phyloP scores from a whole-genome alignment of 1,140 invertebrate genomes.

The Trissolcus basalis region DNA sequence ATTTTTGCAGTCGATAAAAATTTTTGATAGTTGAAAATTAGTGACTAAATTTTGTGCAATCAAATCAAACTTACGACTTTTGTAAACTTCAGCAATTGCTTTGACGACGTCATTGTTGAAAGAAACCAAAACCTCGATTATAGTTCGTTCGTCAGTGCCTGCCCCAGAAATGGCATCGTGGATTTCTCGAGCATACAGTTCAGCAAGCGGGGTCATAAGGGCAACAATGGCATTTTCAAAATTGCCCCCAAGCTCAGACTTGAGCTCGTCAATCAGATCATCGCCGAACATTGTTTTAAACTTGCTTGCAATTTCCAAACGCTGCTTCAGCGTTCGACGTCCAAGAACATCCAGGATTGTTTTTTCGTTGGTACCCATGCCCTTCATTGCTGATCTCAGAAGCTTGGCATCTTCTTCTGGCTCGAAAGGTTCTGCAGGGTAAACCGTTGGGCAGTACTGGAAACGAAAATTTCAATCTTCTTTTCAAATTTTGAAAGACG shows the following conservation, averaged over 20 bases:
- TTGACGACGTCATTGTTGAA: slow-evolving; percentile 91
- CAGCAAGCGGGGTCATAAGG: slow-evolving; percentile 88
- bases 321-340: slow-evolving; percentile 89
- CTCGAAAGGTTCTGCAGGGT: slow-evolving; percentile 89
- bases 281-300: slow-evolving; percentile 97
- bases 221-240: slow-evolving; percentile 91
- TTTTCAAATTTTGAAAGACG: too few species aligned
- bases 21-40: not conserved
- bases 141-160: slow-evolving; percentile 91
- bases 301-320: slow-evolving; percentile 90
- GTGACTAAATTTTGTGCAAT: too few species aligned
- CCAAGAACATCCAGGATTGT: slow-evolving; percentile 93
- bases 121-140: slow-evolving; percentile 93
- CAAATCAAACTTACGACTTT: slow-evolving; percentile 89
- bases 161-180: slow-evolving; percentile 89
- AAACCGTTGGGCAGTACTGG: slow-evolving; percentile 90
- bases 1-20: not conserved
- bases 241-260: slow-evolving; percentile 90
- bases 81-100: slow-evolving; percentile 89
- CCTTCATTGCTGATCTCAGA: slow-evolving; percentile 94
- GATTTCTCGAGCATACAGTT: slow-evolving; percentile 92
- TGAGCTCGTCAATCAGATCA: slow-evolving; percentile 90
- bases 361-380: slow-evolving; percentile 93
- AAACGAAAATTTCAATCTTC: too few species aligned
- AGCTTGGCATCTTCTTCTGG: slow-evolving; percentile 89